phyloP scores from a whole-genome alignment of 2,888 invertebrate species.

The Folsomia candida region DNA sequence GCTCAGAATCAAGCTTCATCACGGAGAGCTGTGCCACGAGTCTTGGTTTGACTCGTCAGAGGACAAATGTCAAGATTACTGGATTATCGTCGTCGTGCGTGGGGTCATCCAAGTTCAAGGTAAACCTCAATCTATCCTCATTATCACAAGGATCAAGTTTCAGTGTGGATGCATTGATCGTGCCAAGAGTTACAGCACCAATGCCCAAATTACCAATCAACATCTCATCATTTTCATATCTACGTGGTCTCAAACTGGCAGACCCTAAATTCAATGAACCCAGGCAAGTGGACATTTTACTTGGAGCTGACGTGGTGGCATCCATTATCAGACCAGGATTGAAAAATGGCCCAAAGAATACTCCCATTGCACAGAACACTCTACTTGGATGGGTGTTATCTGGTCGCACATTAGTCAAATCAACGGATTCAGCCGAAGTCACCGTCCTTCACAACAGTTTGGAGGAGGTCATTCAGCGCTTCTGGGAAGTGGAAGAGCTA shows the following conservation, averaged over 20 bases:
- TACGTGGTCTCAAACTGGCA: slow-evolving; percentile 21
- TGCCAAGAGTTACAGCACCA: slow-evolving; percentile 10
- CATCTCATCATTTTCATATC: neutral
- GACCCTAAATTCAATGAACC: slow-evolving; percentile 23
- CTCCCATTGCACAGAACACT: slow-evolving; percentile 19
- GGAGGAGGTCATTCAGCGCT: neutral
- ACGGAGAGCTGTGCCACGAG: slow-evolving; percentile 12
- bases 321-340: slow-evolving; percentile 9
- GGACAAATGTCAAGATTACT: neutral
- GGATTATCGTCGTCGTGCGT: slow-evolving; percentile 11
- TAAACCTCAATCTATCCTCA: slow-evolving; percentile 3
- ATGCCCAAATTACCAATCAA: neutral
- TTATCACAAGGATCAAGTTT: neutral
- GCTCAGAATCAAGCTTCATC: slow-evolving; percentile 24
- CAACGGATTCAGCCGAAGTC: neutral
- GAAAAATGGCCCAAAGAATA: slow-evolving; percentile 1
- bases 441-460: neutral
- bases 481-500: slow-evolving; percentile 22
- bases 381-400: slow-evolving; percentile 28
- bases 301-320: slow-evolving; percentile 27
- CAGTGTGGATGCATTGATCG: slow-evolving; percentile 15
- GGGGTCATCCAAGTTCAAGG: neutral
- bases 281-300: slow-evolving; percentile 19
- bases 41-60: neutral
- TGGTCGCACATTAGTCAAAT: neutral